Conservation (phyloP, 2,888 invertebrate species). For the Endotricha flammealis region DNA sequence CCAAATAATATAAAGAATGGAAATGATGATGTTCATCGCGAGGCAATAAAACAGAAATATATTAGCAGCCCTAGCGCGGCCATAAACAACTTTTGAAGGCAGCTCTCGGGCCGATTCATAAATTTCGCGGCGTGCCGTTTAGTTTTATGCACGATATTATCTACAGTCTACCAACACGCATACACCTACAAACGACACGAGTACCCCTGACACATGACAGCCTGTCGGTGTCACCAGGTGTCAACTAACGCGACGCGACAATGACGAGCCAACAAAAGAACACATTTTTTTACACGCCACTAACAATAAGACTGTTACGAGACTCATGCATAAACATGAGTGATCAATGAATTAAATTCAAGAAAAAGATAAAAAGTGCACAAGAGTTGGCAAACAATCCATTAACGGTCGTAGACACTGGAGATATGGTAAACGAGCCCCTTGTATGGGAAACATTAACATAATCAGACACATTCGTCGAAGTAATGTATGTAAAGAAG, state of each 20-base stretch:
- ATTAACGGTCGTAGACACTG: constrained; percentile 57
- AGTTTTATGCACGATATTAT: constrained; percentile 71
- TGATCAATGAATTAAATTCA: constrained; percentile 33
- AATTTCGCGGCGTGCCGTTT: constrained; percentile 70
- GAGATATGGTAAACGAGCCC: constrained; percentile 48
- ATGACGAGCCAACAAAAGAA: constrained; percentile 7
- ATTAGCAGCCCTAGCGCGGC: constrained; percentile 62
- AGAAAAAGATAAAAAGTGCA: constrained; percentile 34
- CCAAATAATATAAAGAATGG: constrained; percentile 55
- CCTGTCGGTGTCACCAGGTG: constrained; percentile 6
- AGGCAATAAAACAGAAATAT: constrained; percentile 56
- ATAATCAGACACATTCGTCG: constrained; percentile 72
- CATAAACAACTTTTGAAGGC: constrained; percentile 76
- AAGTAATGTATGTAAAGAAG: constrained; percentile 71
- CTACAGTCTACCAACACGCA: constrained; percentile 69
- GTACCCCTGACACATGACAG: constrained; percentile 15
- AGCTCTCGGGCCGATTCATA: constrained; percentile 68
- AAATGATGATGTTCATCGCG: constrained; percentile 61
- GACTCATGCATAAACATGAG: constrained; percentile 31
- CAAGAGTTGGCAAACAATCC: constrained; percentile 56
- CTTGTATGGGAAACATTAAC: constrained; percentile 59
- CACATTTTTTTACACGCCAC: constrained; percentile 4
- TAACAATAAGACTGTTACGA: constrained; percentile 12
- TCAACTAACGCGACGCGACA: constrained; percentile 8
- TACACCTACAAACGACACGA: constrained; percentile 20